Base-by-base conservation (phyloP, 1,140 invertebrate species). In the Odontomachus brunneus region DNA sequence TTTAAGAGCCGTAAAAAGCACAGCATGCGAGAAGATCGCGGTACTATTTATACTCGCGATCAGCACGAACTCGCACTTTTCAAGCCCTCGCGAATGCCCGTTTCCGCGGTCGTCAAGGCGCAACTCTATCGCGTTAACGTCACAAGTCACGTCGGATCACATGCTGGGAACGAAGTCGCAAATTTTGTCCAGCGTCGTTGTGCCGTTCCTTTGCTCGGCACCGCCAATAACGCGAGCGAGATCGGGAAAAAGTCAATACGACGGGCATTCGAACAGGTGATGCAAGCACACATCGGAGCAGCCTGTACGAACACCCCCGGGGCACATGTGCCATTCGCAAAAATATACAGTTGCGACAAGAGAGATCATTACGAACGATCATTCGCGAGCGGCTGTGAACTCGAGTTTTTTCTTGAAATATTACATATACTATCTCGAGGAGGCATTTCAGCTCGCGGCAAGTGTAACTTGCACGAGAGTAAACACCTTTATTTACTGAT, bases 251-350 rank as follows among this genome's bases (percentile, higher is more conserved):
- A 76, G 49, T 55, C 49, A 67, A 55, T 29, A 62, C 73, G 49
- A 65, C 19, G 44, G 49, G 63, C 57, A 78, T 78, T 78, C 75
- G 75, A 69, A 69, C 75, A 57, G 49, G 48, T 78, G 75, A 69
- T 78, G 75, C 63, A 78, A 78, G 75, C 75, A 24, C 29, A 24
- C 19, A 26, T 44, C 38, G 38, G 48, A 19, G 49, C 63, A 38
- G 49, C 29, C n/a, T 75, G 44, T 38, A 65, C 49, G 63, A 7
- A 38, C 49, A 78, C 62, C 74, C n/a, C 74, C 29, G 63, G 33
- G 49, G 75, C 75, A 24, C 55, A 22, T 69, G 33, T 38, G 24
- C 67, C 49, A 26, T 57, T 78, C 33, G 49, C 51, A 69, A 78
- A 78, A 78, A 69, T 78, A 55, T 55, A 55, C 51, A 69, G 49